Evolutionary conservation across 1,140 invertebrate genomes (phyloP).

Genomic region (Aradophagus sp.): DNA sequence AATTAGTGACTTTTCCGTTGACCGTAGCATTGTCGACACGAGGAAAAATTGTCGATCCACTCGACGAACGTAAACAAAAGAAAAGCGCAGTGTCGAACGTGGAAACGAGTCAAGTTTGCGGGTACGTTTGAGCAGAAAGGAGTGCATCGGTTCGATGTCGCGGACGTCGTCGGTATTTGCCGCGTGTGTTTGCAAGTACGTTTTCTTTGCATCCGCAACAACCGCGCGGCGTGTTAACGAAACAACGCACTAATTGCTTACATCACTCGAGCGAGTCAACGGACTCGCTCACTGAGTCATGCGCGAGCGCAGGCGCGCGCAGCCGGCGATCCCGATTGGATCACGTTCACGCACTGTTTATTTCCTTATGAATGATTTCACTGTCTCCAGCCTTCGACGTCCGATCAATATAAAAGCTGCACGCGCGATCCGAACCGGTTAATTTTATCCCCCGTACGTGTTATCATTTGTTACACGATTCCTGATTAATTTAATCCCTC

Average conservation of each 20-base stretch:
- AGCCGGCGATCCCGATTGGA: slow-evolving; percentile 60
- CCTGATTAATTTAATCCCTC: slow-evolving; percentile 44
- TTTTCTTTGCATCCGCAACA: slow-evolving; percentile 45
- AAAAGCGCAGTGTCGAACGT: slow-evolving; percentile 39
- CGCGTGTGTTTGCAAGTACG: slow-evolving; percentile 27
- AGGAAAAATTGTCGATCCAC: too few species aligned
- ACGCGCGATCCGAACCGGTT: slow-evolving; percentile 36
- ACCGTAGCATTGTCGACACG: too few species aligned
- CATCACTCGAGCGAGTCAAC: slow-evolving; percentile 71
- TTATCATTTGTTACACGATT: slow-evolving; percentile 43
- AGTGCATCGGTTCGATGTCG: slow-evolving; percentile 23
- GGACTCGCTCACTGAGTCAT: slow-evolving; percentile 66
- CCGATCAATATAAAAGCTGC: slow-evolving; percentile 33
- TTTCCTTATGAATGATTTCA: slow-evolving; percentile 58
- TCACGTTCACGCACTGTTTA: slow-evolving; percentile 64
- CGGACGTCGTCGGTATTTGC: slow-evolving; percentile 32
- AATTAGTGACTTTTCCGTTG: too few species aligned
- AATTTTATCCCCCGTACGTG: slow-evolving; percentile 27
- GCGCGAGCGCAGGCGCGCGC: slow-evolving; percentile 29
- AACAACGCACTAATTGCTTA: slow-evolving; percentile 73
- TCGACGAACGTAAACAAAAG: too few species aligned
- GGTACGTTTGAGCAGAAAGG: slow-evolving; percentile 33
- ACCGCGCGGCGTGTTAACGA: slow-evolving; percentile 66
- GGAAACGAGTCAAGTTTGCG: slow-evolving; percentile 24
- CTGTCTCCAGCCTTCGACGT: slow-evolving; percentile 31